These are phyloP conservation scores for Ectemnius cavifrons DNA, from an alignment of 2,888 invertebrate species.

Conservation along the genomic window DNA sequence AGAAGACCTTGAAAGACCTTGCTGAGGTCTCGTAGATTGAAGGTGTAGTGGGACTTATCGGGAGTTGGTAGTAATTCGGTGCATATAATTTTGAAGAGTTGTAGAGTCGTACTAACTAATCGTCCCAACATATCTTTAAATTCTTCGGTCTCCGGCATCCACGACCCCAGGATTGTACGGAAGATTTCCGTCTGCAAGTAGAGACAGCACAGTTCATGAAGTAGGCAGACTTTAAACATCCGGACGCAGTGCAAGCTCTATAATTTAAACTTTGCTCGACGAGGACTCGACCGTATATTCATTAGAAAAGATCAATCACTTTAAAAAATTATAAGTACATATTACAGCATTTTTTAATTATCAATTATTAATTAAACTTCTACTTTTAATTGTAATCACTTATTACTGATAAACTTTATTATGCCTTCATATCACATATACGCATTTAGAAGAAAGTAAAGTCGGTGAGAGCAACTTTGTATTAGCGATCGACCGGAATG, in stretches of 20 bases:
- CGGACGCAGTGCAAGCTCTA: background rate
- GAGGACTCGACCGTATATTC: no score
- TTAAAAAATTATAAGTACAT: no score
- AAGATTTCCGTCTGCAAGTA: slow-evolving; percentile 81
- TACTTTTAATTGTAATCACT: no score
- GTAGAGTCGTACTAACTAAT: slow-evolving; percentile 84
- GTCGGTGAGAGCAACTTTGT: background rate
- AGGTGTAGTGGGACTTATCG: slow-evolving; percentile 93
- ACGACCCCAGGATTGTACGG: slow-evolving; percentile 84
- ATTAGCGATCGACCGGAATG: background rate
- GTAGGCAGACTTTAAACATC: background rate
- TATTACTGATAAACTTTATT: no score
- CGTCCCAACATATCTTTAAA: slow-evolving; percentile 72
- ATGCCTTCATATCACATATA: no score
- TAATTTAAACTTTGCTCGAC: no score
- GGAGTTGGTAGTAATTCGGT: slow-evolving; percentile 91
- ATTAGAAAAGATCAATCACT: no score
- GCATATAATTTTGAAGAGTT: slow-evolving; percentile 84
- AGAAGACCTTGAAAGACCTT: slow-evolving; percentile 90
- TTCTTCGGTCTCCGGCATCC: slow-evolving; percentile 79
- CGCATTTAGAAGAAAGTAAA: background rate
- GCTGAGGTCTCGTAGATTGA: slow-evolving; percentile 92
- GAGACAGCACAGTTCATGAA: background rate
- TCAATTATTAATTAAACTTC: no score
- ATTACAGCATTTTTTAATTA: no score